Evolutionary conservation across 2,113 vertebrate species (phyloP), one percentile per base, ranked within the genome.

Genomic region (Catharus fuscescens): DNA sequence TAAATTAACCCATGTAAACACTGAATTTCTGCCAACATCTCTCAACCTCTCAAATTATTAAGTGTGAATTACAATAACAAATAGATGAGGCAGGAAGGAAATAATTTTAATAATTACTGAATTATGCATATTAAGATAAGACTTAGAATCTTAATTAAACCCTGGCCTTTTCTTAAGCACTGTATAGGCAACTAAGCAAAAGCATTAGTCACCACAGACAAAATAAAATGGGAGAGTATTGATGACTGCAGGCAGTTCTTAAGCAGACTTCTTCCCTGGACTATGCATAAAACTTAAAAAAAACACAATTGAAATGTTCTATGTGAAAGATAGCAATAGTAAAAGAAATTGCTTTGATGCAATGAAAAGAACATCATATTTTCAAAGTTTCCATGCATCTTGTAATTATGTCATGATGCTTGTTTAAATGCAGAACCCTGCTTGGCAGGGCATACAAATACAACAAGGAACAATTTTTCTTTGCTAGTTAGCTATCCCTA

Each of bases 51-150:
- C 62, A 64, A 72, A 81, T 88, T 72, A 85, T 54, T 79, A 64
- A 84, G 36, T 65, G 25, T 45, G 70, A 92, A 78, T 86, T 86
- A 88, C 73, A 82, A 67, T 64, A 93, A 84, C 93, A 95, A 92
- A 90, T 25, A 83, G 81, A 94, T 85, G 76, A 94, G 57, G 76
- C 44, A 95, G 92, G 73, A 95, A 92, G 86, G 85, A 96, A 95
- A 82, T 40, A 1, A 81, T 91, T 92, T 89, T 52, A 94, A 79
- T 95, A 91, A 92, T 90, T 92, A 91, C 54, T 42, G 53, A 64
- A 83, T 91, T 76, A 90, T 38, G 34, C 53, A 88, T 83, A 73
- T 52, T 90, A 62, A 92, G 65, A 12, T 52, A 73, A 50, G 81
- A 69, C 76, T 71, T 38, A 45, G 78, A 95, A 95, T 86, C 60